These are phyloP conservation scores for Cylindroiulus punctatus DNA, from an alignment of 2,888 invertebrate species.

Conservation along the genomic window DNA sequence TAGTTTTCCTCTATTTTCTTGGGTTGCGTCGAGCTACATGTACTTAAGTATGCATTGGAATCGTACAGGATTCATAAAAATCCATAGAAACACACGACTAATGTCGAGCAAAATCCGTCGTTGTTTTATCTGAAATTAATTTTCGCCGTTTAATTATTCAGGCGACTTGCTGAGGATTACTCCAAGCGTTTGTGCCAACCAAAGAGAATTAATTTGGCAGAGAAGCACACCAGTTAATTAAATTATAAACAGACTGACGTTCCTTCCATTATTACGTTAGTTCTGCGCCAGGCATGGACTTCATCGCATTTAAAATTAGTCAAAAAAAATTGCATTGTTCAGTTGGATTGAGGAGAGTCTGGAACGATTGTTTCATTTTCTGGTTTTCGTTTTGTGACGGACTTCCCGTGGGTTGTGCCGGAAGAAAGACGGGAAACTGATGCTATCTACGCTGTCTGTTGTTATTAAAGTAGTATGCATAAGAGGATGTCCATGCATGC, in stretches of 20 bases:
- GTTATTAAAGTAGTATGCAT: too few species aligned
- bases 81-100: not conserved
- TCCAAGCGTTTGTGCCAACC: not conserved
- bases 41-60: too few species aligned
- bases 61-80: not conserved
- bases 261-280: not conserved
- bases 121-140: conserved; percentile 25
- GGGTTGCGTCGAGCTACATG: too few species aligned
- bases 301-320: not conserved
- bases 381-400: not conserved
- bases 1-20: too few species aligned
- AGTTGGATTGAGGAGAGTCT: not conserved
- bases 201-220: conserved; percentile 20
- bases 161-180: conserved; percentile 3
- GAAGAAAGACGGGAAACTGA: conserved; percentile 22
- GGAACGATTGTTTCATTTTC: not conserved
- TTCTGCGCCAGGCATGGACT: not conserved
- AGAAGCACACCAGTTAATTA: not conserved
- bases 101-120: not conserved
- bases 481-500: too few species aligned
- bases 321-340: not conserved
- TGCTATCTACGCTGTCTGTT: not conserved
- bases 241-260: conserved; percentile 20
- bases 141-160: conserved; percentile 13
- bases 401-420: conserved; percentile 38